Evolutionary conservation across 1,140 invertebrate genomes (phyloP).

Genomic region (Amphibalanus amphitrite): DNA sequence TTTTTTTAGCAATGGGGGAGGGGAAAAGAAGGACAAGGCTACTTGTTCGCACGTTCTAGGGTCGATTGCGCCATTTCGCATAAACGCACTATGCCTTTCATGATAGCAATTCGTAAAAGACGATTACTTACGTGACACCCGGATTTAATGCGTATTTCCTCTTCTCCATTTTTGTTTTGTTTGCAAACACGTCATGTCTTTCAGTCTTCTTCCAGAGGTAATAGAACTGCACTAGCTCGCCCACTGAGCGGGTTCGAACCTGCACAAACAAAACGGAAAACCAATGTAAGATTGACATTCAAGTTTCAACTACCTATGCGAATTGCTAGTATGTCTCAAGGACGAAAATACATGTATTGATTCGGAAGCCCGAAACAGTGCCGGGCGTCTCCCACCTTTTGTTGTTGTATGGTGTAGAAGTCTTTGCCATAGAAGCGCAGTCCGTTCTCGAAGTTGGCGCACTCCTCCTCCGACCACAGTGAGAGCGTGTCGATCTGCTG

Average conservation of each 20-base stretch:
- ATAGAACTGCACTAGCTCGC: constrained; percentile 94
- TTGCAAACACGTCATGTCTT: constrained; percentile 79
- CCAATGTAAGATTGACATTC: no score
- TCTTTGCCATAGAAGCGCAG: constrained; percentile 85
- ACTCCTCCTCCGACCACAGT: constrained; percentile 94
- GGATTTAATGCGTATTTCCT: constrained; percentile 74
- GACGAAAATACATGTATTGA: no score
- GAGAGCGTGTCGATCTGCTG: constrained; percentile 53
- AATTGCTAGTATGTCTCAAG: no score
- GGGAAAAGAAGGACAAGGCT: no score
- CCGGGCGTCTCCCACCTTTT: no score
- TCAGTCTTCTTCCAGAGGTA: constrained; percentile 99
- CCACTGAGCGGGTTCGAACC: constrained; percentile 82
- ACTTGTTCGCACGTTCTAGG: no score
- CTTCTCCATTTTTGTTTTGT: constrained; percentile 63
- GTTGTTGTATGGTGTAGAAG: constrained; percentile 83
- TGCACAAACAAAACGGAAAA: constrained; percentile 23
- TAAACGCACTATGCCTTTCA: no score
- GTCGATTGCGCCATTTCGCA: no score
- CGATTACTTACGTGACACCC: constrained; percentile 32
- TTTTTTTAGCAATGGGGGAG: no score
- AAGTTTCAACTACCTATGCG: no score
- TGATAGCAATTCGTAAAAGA: no score
- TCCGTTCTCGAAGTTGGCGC: constrained; percentile 88
- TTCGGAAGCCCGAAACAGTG: no score